Evolutionary conservation across 2,888 invertebrate species (phyloP).

Genomic region (Meteorus cinctellus): DNA sequence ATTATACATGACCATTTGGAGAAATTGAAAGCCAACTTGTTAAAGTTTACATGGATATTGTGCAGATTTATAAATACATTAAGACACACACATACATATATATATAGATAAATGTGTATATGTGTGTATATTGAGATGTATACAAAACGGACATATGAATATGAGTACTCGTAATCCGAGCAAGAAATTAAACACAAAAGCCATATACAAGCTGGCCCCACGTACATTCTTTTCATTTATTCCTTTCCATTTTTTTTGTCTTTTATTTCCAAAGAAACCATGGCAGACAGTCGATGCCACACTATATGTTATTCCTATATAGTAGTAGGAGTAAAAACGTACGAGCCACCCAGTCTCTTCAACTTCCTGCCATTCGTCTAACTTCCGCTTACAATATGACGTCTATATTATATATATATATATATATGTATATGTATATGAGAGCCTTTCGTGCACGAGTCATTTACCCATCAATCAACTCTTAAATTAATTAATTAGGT

Average conservation of each 20-base stretch:
- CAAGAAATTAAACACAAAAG: conserved; percentile 27
- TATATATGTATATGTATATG: not conserved
- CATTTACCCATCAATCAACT: not conserved
- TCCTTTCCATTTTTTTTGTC: conserved; percentile 5
- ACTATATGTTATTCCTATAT: conserved; percentile 2
- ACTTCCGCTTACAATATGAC: conserved; percentile 60
- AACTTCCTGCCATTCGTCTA: conserved; percentile 72
- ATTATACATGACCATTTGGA: not conserved
- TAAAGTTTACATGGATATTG: not conserved
- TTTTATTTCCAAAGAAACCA: conserved; percentile 27
- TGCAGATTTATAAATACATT: not conserved
- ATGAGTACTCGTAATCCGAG: conserved; percentile 29
- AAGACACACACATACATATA: too few relatives aligned
- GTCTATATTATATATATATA: conserved; percentile 49
- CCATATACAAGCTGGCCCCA: conserved; percentile 11
- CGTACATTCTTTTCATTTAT: conserved; percentile 24
- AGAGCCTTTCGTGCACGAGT: not conserved
- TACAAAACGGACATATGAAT: not conserved
- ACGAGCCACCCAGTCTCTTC: conserved; percentile 69
- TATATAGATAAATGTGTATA: not conserved
- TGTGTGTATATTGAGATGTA: not conserved
- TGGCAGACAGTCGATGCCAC: conserved; percentile 41
- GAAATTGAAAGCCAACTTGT: not conserved
- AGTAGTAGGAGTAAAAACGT: conserved; percentile 53
- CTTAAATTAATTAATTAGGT: too few relatives aligned